Evolutionary conservation across 1,140 invertebrate species (phyloP).

Genomic region (Caenorhabditis elegans): DNA sequence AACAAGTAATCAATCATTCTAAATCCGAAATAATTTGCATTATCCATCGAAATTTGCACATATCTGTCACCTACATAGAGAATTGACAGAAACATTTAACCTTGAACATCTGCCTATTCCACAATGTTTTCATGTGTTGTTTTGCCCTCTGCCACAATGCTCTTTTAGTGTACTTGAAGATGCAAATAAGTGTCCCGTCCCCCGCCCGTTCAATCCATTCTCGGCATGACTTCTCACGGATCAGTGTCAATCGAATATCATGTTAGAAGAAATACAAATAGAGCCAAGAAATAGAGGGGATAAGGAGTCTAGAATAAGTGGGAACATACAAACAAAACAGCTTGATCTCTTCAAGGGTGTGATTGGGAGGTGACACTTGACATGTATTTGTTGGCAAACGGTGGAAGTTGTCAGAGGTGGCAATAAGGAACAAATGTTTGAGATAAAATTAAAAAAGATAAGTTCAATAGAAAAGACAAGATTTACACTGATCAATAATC

Average conservation of each 20-base stretch:
- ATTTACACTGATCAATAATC: background rate
- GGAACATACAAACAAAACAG: conserved; percentile 14
- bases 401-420: background rate
- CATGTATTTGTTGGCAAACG: background rate
- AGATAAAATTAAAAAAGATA: background rate
- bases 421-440: background rate
- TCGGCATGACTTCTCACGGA: conserved; percentile 5
- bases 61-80: background rate
- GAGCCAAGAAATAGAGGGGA: background rate
- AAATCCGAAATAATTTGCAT: background rate
- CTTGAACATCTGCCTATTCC: conserved; percentile 11
- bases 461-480: background rate
- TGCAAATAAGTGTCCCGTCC: conserved; percentile 9
- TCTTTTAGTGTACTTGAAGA: conserved; percentile 21
- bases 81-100: background rate
- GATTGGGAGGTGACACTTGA: background rate
- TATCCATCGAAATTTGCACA: conserved; percentile 11
- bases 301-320: background rate
- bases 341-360: background rate
- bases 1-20: background rate
- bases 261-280: conserved; percentile 7
- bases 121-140: background rate
- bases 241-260: conserved; percentile 18
- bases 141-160: background rate
- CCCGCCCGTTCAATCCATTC: background rate